These are phyloP conservation scores for Neomonachus schauinslandi DNA, from an alignment of 2,113 vertebrate species.

Conservation along the genomic window DNA sequence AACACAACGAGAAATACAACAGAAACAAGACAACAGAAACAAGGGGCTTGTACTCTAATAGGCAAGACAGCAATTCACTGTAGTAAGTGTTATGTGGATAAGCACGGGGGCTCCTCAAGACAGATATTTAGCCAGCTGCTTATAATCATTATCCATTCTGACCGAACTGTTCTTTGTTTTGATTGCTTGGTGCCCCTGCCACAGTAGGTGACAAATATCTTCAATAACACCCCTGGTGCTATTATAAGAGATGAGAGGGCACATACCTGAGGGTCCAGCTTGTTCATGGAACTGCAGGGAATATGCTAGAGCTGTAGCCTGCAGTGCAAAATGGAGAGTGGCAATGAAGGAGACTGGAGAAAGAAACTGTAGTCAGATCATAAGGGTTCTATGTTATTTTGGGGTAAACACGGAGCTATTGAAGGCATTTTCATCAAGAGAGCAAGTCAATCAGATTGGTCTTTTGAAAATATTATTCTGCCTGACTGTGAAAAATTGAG, in stretches of 20 bases:
- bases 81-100: not conserved
- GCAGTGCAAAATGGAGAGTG: not conserved
- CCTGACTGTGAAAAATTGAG: not conserved
- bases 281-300: not conserved
- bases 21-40: not conserved
- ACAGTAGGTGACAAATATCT: not conserved
- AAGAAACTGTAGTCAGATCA: not conserved
- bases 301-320: not conserved
- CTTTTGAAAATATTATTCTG: constrained; percentile 11
- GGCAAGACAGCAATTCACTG: not conserved
- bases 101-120: not conserved
- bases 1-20: not conserved
- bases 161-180: not conserved
- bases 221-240: not conserved
- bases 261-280: not conserved
- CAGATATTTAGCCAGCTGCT: not conserved
- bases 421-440: not conserved
- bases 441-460: not conserved
- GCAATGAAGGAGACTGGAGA: not conserved
- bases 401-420: not conserved
- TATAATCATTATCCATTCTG: not conserved
- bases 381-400: not conserved
- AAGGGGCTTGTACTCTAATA: not conserved
- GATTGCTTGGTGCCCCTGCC: not conserved
- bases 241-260: not conserved